Evolutionary conservation across 2,113 vertebrate genomes (phyloP).

Genomic region (Trachemys scripta): DNA sequence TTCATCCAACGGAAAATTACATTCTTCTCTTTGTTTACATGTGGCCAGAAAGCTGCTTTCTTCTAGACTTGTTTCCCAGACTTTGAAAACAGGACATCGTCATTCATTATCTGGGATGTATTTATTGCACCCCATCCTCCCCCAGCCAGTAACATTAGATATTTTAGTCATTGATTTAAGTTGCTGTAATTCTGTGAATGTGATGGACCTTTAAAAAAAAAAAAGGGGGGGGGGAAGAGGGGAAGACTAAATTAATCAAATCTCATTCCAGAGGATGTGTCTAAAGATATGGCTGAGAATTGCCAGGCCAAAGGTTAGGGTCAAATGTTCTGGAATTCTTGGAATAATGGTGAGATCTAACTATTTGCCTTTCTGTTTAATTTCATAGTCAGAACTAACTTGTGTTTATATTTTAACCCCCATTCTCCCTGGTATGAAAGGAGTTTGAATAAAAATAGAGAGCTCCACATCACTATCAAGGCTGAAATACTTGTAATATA

Average conservation of each 20-base stretch:
- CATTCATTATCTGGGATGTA: background rate
- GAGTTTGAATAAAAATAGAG: background rate
- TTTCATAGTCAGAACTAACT: background rate
- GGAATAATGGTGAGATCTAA: background rate
- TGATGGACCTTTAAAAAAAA: background rate
- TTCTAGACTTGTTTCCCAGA: conserved; percentile 7
- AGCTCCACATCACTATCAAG: background rate
- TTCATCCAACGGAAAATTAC: background rate
- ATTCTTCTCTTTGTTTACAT: conserved; percentile 20
- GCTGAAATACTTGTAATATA: background rate
- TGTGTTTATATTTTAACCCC: conserved; percentile 29
- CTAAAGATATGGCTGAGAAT: conserved; percentile 22
- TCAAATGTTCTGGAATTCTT: conserved; percentile 39
- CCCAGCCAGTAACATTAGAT: background rate
- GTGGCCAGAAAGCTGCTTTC: background rate
- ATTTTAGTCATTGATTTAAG: conserved; percentile 5
- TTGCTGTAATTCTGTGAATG: background rate
- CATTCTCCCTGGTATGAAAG: background rate
- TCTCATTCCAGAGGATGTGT: background rate
- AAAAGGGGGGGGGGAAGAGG: too few relatives aligned
- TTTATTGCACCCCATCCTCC: background rate
- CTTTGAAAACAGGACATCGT: conserved; percentile 28
- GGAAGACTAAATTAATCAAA: background rate
- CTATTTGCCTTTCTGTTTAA: conserved; percentile 37
- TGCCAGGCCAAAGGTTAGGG: conserved; percentile 24